Conservation (phyloP, 2,113 vertebrate genomes). For the Anas platyrhynchos region DNA sequence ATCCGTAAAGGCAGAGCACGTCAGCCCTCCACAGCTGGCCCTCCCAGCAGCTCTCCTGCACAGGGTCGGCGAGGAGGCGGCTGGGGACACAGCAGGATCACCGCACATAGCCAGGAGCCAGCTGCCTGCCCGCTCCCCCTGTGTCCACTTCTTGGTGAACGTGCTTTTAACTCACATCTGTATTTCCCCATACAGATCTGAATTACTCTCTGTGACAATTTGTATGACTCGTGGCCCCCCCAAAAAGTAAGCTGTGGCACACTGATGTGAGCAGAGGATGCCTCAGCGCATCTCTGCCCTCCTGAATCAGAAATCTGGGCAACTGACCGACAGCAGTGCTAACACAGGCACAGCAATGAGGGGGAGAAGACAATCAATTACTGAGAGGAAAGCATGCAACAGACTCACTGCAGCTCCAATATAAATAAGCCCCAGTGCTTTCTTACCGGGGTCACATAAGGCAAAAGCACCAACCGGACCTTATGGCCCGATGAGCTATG, state of each 20-base stretch:
- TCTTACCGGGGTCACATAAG: not conserved
- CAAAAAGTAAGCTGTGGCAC: not conserved
- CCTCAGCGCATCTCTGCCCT: not conserved
- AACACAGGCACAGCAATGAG: not conserved
- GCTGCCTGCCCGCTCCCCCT: not conserved
- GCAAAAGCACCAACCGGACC: not conserved
- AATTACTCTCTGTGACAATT: not conserved
- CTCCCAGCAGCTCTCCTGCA: not conserved
- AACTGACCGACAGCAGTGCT: not conserved
- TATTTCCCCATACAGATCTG: not conserved
- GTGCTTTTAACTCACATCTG: not conserved
- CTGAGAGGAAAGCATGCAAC: constrained; percentile 16
- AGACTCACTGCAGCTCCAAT: not conserved
- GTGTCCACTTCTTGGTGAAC: not conserved
- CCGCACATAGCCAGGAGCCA: not conserved
- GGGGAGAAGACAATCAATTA: constrained; percentile 19
- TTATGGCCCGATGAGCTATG: not conserved
- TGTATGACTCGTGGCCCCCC: not conserved
- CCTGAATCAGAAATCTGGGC: not conserved
- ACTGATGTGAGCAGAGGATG: not conserved
- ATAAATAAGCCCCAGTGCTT: not conserved
- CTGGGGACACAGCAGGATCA: not conserved
- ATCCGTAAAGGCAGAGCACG: not conserved
- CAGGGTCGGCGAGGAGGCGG: not conserved
- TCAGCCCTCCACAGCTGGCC: not conserved